Percentiles rank a stretch among this genome's conserved stretches.
These are phyloP conservation scores for Saccopteryx bilineata DNA, from an alignment of 2,113 vertebrate genomes.

Conservation along the genomic window DNA sequence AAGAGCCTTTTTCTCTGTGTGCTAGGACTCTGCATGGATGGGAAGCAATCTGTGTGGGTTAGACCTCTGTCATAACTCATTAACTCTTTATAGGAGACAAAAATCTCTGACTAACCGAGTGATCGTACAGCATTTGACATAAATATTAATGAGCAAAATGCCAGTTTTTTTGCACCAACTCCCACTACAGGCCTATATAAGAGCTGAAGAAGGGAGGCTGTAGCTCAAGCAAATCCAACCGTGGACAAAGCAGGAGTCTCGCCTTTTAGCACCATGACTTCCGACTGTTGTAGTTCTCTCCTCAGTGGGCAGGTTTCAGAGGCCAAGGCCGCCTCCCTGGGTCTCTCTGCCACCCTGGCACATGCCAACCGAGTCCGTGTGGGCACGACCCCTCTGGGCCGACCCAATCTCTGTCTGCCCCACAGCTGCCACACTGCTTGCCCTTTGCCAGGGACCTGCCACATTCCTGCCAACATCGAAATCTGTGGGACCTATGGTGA, in stretches of 20 bases:
- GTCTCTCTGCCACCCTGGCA: too few relatives aligned
- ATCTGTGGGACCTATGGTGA: not conserved
- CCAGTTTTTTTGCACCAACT: constrained; percentile 63
- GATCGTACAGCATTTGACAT: constrained; percentile 49
- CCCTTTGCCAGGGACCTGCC: too few relatives aligned
- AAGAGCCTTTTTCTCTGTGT: not conserved
- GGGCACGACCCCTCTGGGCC: too few relatives aligned
- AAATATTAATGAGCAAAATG: constrained; percentile 68
- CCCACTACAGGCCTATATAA: constrained; percentile 66
- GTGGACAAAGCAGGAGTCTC: not conserved
- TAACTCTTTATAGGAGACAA: constrained; percentile 67
- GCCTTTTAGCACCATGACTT: constrained; percentile 1
- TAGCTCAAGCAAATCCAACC: not conserved
- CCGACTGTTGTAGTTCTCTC: not conserved
- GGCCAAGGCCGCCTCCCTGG: not conserved
- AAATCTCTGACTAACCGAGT: constrained; percentile 58
- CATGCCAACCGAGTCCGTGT: too few relatives aligned
- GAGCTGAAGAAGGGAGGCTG: not conserved
- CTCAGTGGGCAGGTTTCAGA: not conserved
- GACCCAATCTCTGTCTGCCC: too few relatives aligned
- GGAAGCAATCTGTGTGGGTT: not conserved
- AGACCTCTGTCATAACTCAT: constrained; percentile 65
- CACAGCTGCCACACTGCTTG: too few relatives aligned
- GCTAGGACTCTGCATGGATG: not conserved
- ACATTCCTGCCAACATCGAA: not conserved